These are phyloP conservation scores for Phaetusa simplex DNA, from an alignment of 2,113 vertebrate species.

Conservation along the genomic window DNA sequence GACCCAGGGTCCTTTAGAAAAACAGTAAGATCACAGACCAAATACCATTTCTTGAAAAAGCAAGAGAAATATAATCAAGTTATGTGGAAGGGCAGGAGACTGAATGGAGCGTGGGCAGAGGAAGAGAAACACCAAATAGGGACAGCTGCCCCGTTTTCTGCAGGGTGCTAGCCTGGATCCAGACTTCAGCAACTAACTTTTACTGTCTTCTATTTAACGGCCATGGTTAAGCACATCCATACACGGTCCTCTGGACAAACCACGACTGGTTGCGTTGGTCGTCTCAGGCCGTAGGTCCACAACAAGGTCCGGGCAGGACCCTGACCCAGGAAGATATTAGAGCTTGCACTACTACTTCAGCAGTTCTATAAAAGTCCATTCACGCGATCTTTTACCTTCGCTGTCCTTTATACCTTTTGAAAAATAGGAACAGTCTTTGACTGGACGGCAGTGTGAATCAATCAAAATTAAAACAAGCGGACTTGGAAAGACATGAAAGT, in stretches of 20 bases:
- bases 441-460: background rate
- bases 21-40: background rate
- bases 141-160: background rate
- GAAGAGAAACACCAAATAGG: fast-evolving
- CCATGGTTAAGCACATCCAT: background rate
- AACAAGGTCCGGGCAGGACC: background rate
- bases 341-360: background rate
- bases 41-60: background rate
- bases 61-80: background rate
- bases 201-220: background rate
- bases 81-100: background rate
- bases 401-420: background rate
- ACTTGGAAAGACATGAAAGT: background rate
- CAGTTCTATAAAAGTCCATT: background rate
- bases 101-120: background rate
- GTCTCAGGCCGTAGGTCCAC: background rate
- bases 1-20: constrained; percentile 47
- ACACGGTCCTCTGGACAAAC: background rate
- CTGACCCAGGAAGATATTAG: too few species aligned
- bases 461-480: background rate
- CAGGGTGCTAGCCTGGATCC: background rate
- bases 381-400: background rate
- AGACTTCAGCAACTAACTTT: background rate
- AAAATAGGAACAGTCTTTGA: background rate
- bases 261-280: too few species aligned